These are phyloP conservation scores for Paracentrotus lividus DNA, from an alignment of 53 echinoderm and acorn worm genomes.

Conservation along the genomic window DNA sequence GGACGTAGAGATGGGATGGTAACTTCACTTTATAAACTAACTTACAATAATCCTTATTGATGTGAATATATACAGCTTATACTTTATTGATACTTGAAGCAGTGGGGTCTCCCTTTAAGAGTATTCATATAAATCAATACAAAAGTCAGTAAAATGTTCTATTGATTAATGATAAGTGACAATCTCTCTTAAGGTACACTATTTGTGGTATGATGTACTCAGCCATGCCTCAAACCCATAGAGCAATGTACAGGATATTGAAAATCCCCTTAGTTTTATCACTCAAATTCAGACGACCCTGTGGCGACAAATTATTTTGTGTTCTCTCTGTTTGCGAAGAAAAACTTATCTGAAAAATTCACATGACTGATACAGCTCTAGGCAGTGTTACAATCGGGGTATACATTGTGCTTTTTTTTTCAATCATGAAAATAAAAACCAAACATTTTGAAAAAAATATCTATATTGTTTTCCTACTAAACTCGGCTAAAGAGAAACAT, in stretches of 20 bases:
- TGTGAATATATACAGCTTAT: too few relatives aligned
- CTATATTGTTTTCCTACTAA: too few relatives aligned
- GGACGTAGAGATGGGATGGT: too few relatives aligned
- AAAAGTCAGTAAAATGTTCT: neutral
- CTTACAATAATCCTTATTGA: too few relatives aligned
- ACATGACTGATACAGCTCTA: neutral
- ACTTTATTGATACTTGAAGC: neutral
- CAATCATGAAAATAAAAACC: too few relatives aligned
- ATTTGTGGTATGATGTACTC: neutral
- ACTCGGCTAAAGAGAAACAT: too few relatives aligned
- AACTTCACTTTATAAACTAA: too few relatives aligned
- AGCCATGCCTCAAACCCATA: neutral
- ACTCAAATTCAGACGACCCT: slow-evolving; percentile 23
- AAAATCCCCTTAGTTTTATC: slow-evolving; percentile 39
- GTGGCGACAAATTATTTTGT: slow-evolving; percentile 3
- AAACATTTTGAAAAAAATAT: too few relatives aligned
- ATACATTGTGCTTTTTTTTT: too few relatives aligned
- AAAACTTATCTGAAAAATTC: slow-evolving; percentile 26
- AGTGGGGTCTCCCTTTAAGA: neutral
- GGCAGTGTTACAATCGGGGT: too few relatives aligned
- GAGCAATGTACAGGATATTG: slow-evolving; percentile 45
- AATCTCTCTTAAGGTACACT: neutral
- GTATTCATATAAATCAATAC: neutral
- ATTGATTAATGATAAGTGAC: neutral
- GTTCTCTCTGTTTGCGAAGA: neutral